A percentile compares a stretch with the other conserved stretches of the same genome.
phyloP scores from a whole-genome alignment of 1,140 invertebrate genomes.

The Drosophila auraria region DNA sequence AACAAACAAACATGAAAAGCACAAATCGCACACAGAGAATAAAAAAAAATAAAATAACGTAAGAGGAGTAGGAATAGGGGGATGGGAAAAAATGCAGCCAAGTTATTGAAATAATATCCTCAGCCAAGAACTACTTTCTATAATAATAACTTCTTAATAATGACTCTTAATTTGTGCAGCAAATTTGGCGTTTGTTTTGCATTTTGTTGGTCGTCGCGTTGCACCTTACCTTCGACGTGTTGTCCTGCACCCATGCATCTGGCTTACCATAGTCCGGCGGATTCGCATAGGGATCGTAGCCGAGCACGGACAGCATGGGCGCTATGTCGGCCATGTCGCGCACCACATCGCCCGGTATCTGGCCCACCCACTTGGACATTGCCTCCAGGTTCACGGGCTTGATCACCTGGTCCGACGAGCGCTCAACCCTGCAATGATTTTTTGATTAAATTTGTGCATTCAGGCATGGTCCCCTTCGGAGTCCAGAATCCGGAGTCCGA shows the following conservation, averaged over 20 bases:
- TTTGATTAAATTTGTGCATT: neutral
- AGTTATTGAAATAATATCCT: neutral
- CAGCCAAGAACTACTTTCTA: no score
- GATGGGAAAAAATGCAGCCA: neutral
- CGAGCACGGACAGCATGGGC: constrained; percentile 95
- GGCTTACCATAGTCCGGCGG: constrained; percentile 96
- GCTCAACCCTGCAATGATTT: constrained; percentile 91
- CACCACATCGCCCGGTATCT: constrained; percentile 95
- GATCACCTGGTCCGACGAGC: constrained; percentile 99
- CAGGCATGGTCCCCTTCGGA: no score
- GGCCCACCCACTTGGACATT: constrained; percentile 97
- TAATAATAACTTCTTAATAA: no score
- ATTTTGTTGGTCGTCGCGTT: constrained; percentile 15
- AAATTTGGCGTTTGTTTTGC: constrained; percentile 42
- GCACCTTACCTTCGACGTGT: constrained; percentile 88
- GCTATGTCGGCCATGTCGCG: constrained; percentile 95
- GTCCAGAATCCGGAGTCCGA: neutral
- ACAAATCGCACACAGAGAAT: constrained; percentile 48
- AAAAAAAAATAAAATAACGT: constrained; percentile 27
- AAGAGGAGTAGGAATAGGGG: no score
- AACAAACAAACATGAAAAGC: constrained; percentile 52
- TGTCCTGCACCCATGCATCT: constrained; percentile 93
- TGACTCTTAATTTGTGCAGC: no score
- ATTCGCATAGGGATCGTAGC: constrained; percentile 97
- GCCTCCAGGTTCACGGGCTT: constrained; percentile 99